Conservation (phyloP, 2,888 invertebrate species). For the Megaustenia siamemsis region DNA sequence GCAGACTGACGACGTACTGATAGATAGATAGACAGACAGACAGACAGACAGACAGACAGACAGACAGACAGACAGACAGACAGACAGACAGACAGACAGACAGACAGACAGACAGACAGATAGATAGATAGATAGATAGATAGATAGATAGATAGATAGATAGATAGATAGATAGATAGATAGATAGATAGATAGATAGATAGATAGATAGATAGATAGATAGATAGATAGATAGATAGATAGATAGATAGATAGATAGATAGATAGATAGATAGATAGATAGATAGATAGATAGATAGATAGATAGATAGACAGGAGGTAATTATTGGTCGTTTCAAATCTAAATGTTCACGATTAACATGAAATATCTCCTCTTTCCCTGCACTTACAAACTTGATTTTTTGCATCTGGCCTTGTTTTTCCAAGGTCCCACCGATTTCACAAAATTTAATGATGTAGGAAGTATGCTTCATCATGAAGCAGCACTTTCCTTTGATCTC, state of each 20-base stretch:
- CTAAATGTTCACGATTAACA: too few relatives aligned
- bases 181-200: neutral
- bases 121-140: neutral
- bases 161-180: neutral
- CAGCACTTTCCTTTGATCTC: too few relatives aligned
- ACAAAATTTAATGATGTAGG: too few relatives aligned
- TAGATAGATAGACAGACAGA: slow-evolving; percentile 1
- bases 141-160: slow-evolving; percentile 5
- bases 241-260: slow-evolving; percentile 6
- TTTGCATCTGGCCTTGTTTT: too few relatives aligned
- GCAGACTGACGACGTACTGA: neutral
- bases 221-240: neutral
- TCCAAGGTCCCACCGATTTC: too few relatives aligned
- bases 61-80: slow-evolving; percentile 19
- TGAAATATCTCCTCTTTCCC: too few relatives aligned
- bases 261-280: slow-evolving; percentile 6
- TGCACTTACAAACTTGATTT: too few relatives aligned
- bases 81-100: slow-evolving; percentile 48
- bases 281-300: slow-evolving; percentile 6
- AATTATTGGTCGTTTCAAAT: too few relatives aligned
- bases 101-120: slow-evolving; percentile 32
- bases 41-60: neutral
- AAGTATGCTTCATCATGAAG: too few relatives aligned
- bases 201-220: neutral
- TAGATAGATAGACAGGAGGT: slow-evolving; percentile 6